These are phyloP conservation scores for Prorops nasuta DNA, from an alignment of 1,140 invertebrate genomes.

Conservation along the genomic window DNA sequence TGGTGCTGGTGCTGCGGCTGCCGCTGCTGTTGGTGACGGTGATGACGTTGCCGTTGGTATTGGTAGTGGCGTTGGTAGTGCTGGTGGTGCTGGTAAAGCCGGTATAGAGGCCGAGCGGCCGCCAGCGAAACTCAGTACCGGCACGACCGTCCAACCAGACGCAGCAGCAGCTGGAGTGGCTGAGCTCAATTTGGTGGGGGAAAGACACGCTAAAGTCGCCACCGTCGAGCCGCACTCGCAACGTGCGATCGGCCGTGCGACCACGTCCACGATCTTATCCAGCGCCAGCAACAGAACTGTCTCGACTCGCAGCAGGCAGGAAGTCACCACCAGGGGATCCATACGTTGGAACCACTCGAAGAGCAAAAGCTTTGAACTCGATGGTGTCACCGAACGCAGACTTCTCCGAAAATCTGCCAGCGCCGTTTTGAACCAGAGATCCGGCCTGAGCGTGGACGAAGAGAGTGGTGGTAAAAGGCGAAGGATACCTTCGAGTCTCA, in stretches of 20 bases:
- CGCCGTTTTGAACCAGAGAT: slow-evolving; percentile 36
- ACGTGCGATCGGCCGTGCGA: slow-evolving; percentile 10
- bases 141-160: slow-evolving; percentile 46
- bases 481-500: slow-evolving; percentile 1
- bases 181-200: slow-evolving; percentile 19
- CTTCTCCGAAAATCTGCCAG: slow-evolving; percentile 33
- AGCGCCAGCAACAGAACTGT: neutral
- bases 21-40: slow-evolving; percentile 21
- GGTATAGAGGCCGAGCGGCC: slow-evolving; percentile 45
- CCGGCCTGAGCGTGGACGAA: neutral
- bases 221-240: slow-evolving; percentile 15
- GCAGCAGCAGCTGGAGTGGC: slow-evolving; percentile 27
- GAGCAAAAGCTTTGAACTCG: slow-evolving; percentile 7
- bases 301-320: neutral
- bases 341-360: slow-evolving; percentile 27
- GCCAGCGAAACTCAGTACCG: slow-evolving; percentile 48
- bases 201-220: slow-evolving; percentile 25
- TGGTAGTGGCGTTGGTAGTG: neutral
- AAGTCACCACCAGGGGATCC: slow-evolving; percentile 11
- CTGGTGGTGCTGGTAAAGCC: slow-evolving; percentile 2
- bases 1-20: slow-evolving; percentile 6
- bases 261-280: slow-evolving; percentile 10
- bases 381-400: slow-evolving; percentile 21
- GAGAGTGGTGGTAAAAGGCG: neutral
- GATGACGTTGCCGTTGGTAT: slow-evolving; percentile 27